Conservation (phyloP, 2,888 invertebrate genomes). For the Dendrolimus pini region DNA sequence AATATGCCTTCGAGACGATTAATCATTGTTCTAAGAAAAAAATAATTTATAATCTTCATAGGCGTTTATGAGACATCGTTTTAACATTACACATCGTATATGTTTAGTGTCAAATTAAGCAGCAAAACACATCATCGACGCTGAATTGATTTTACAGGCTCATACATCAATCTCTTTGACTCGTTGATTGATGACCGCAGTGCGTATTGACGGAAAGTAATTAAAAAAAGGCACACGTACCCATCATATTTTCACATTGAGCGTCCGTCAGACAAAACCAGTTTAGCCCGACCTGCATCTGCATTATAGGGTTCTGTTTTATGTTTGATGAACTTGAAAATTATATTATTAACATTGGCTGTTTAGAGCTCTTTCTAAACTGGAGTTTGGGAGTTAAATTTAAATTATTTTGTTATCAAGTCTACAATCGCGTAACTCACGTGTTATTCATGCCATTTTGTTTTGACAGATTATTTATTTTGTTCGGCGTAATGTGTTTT, state of each 20-base stretch:
- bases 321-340: slow-evolving; percentile 5
- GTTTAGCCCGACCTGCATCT: slow-evolving; percentile 21
- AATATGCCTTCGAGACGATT: neutral
- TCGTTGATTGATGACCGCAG: slow-evolving; percentile 67
- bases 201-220: slow-evolving; percentile 61
- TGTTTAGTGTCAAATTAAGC: slow-evolving; percentile 71
- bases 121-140: slow-evolving; percentile 59
- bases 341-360: slow-evolving; percentile 2
- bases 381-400: slow-evolving; percentile 33
- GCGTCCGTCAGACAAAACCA: slow-evolving; percentile 23
- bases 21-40: slow-evolving; percentile 9
- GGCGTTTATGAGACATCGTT: slow-evolving; percentile 22
- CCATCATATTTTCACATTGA: slow-evolving; percentile 34
- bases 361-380: slow-evolving; percentile 19
- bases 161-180: slow-evolving; percentile 67
- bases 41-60: slow-evolving; percentile 18
- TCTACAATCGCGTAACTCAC: slow-evolving; percentile 38
- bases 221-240: slow-evolving; percentile 54
- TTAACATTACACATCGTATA: slow-evolving; percentile 25
- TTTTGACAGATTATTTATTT: slow-evolving; percentile 58
- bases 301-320: slow-evolving; percentile 8
- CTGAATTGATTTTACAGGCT: slow-evolving; percentile 59
- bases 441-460: slow-evolving; percentile 35
- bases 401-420: slow-evolving; percentile 56
- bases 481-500: slow-evolving; percentile 7